phyloP scores from a whole-genome alignment of 2,113 vertebrate genomes.

The Oryzias celebensis region DNA sequence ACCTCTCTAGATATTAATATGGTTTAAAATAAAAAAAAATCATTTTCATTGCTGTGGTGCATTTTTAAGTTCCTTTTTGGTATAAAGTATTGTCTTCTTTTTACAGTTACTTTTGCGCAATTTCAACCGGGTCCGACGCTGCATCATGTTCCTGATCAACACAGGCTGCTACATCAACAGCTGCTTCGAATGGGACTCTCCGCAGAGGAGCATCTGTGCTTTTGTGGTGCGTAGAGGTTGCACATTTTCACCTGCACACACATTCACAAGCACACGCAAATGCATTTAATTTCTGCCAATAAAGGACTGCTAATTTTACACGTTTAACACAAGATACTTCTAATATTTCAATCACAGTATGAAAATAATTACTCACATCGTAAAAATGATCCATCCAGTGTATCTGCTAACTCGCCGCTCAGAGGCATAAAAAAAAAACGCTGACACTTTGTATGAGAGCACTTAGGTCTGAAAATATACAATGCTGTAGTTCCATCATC shows the following conservation, averaged over 20 bases:
- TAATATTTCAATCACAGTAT: conserved; percentile 39
- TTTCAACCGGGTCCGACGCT: conserved; percentile 88
- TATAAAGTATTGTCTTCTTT: not conserved
- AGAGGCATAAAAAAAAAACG: no score
- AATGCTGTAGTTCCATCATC: no score
- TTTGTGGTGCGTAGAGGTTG: conserved; percentile 85
- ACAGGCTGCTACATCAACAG: conserved; percentile 92
- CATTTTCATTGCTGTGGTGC: not conserved
- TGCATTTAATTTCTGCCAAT: conserved; percentile 18
- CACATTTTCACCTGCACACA: not conserved
- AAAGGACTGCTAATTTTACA: conserved; percentile 44
- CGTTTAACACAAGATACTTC: conserved; percentile 29
- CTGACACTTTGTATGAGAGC: no score
- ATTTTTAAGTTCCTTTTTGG: not conserved
- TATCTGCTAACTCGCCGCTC: no score
- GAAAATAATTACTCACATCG: conserved; percentile 14
- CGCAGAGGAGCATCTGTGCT: conserved; percentile 95
- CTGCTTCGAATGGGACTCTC: conserved; percentile 98
- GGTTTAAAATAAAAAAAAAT: no score
- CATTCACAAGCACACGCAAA: not conserved
- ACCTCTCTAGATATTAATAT: no score
- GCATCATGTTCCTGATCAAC: conserved; percentile 90
- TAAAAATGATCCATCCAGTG: no score
- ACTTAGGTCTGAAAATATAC: no score
- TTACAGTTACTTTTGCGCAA: conserved; percentile 89